Evolutionary conservation across 37 sponge, comb jelly and placozoan genomes (phyloP), one percentile per base, ranked within the genome.

Genomic region (Agelas oroides): DNA sequence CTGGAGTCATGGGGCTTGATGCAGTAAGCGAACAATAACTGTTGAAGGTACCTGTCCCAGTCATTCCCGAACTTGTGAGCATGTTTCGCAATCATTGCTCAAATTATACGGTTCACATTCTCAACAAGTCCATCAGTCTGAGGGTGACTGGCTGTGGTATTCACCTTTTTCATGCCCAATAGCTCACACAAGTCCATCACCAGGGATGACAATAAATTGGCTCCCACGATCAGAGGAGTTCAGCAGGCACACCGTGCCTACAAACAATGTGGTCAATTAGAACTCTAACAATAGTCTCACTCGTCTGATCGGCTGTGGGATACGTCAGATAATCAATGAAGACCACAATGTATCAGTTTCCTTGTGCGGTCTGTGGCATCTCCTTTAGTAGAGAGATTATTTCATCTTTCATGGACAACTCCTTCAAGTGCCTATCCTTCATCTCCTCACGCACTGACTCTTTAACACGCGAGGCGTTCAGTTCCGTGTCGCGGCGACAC

Each of bases 51-150:
- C 37, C 16, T n/a, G 39, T 88, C 88, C 88, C 88, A 88, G 59
- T 88, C 72, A 27, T 35, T 61, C 0, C 77, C 82, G 56, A 2
- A 34, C 27, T 38, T 35, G 1, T 53, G 53, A 3, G 67, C 59
- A 11, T 52, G 28, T 63, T 88, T 88, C 2, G 88, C 79, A 14
- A 88, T 40, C 88, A 88, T 88, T 15, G 67, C 60, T 2, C 46
- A 13, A 39, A 88, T 52, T 0, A 82, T 80, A 30, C 5, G 63
- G 38, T n/a, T n/a, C n/a, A n/a, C n/a, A n/a, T n/a, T n/a, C 28
- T 88, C 82, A 1, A 88, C 88, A 46, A 88, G 27, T 40, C 88
- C 88, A 88, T 88, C 88, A 11, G 82, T 77, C 31, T 88, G 81
- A 13, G 82, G 88, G 65, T 88, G 88, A 76, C 80, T 80, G 2